Evolutionary conservation across 2,797 vertebrate species (phyloP).

Genomic region (Todus mexicanus): DNA sequence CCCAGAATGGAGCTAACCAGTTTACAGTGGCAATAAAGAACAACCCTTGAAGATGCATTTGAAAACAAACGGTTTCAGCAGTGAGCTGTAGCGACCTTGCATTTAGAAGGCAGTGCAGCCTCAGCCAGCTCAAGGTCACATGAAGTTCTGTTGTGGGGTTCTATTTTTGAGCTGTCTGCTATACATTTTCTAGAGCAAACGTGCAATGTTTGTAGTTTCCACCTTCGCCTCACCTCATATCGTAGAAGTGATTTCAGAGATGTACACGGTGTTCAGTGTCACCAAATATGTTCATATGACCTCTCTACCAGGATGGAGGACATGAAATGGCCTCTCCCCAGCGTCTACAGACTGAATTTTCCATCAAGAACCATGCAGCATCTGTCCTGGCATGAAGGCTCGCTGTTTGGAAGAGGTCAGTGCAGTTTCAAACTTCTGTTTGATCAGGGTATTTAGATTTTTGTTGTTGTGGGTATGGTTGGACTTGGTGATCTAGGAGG

Average conservation of each 20-base stretch:
- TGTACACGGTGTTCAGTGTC: not conserved
- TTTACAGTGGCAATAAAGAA: conserved; percentile 32
- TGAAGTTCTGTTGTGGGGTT: not conserved
- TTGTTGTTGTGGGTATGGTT: no score
- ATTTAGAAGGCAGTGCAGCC: not conserved
- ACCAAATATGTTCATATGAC: not conserved
- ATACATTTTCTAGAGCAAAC: not conserved
- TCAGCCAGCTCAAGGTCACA: not conserved
- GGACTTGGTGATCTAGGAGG: no score
- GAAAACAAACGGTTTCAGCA: conserved; percentile 35
- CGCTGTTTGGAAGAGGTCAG: not conserved
- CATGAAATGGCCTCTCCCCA: not conserved
- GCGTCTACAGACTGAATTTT: not conserved
- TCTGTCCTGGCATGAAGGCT: not conserved
- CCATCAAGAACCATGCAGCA: not conserved
- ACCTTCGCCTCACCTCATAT: not conserved
- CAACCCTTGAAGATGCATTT: not conserved
- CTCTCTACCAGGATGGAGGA: not conserved
- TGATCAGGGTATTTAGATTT: no score
- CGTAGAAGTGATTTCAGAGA: not conserved
- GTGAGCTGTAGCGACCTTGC: not conserved
- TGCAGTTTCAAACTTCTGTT: no score
- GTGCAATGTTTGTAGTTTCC: not conserved
- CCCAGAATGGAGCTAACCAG: not conserved
- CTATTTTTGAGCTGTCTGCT: not conserved